Evolutionary conservation across 2,113 vertebrate genomes (phyloP).

Genomic region (Ictidomys tridecemlineatus): DNA sequence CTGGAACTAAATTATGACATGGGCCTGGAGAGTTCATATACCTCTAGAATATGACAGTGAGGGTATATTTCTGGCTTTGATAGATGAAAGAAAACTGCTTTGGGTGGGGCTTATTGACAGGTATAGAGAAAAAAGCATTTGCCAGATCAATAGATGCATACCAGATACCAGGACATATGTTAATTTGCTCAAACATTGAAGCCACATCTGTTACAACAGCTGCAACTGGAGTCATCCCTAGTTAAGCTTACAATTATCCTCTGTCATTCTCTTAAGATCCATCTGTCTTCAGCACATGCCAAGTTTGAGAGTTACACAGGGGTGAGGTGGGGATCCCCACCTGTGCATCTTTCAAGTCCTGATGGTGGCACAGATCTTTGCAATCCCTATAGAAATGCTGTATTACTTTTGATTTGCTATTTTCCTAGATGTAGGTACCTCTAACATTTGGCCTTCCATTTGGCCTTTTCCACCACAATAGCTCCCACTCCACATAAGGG

Average conservation of each 20-base stretch:
- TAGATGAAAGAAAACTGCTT: neutral
- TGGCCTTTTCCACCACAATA: neutral
- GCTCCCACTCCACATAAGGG: neutral
- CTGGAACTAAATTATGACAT: too few species aligned
- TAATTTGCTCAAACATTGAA: too few species aligned
- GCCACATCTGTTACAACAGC: too few species aligned
- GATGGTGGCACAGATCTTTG: neutral
- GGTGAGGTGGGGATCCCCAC: neutral
- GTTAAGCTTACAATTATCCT: too few species aligned
- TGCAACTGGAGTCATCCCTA: too few species aligned
- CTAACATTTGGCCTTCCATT: neutral
- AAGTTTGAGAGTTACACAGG: neutral
- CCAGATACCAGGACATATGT: too few species aligned
- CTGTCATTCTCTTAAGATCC: too few species aligned
- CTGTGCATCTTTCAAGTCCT: neutral
- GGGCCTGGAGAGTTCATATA: too few species aligned
- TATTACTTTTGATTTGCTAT: neutral
- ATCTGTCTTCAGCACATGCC: neutral
- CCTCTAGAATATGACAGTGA: too few species aligned
- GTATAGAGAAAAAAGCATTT: neutral
- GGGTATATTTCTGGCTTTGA: too few species aligned
- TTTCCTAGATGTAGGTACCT: neutral
- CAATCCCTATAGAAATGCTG: neutral
- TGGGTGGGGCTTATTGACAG: too few species aligned
- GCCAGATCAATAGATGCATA: too few species aligned